These are phyloP conservation scores for Drosophila suzukii DNA, from an alignment of 1,140 invertebrate genomes.

Conservation along the genomic window DNA sequence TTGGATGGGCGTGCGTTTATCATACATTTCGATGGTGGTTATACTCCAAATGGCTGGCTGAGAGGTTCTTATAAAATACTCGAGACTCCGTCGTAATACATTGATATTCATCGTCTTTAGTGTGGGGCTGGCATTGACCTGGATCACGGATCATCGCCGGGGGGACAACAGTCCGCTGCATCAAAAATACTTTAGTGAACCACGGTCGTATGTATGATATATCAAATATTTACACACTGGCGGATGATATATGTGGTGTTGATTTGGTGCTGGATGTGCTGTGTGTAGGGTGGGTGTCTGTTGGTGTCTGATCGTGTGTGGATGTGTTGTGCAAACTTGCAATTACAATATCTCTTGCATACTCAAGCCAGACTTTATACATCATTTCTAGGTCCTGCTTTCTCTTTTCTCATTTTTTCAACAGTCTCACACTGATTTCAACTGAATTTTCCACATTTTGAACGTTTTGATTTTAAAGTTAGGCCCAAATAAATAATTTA, in stretches of 20 bases:
- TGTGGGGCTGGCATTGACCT: constrained; percentile 38
- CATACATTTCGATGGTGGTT: constrained; percentile 37
- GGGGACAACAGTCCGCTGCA: constrained; percentile 39
- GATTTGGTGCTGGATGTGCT: constrained; percentile 32
- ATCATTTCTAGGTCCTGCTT: constrained; percentile 19
- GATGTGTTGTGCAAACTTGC: constrained; percentile 60
- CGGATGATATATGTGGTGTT: constrained; percentile 15
- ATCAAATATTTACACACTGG: constrained; percentile 30
- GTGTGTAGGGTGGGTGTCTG: constrained; percentile 11
- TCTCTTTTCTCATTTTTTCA: constrained; percentile 33
- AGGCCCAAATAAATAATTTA: constrained; percentile 8
- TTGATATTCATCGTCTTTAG: constrained; percentile 62
- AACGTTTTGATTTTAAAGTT: constrained; percentile 42
- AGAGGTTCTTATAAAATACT: constrained; percentile 69
- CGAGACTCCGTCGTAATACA: constrained; percentile 77
- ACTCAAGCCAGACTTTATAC: constrained; percentile 64
- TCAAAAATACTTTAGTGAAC: constrained; percentile 73
- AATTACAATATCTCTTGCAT: constrained; percentile 72
- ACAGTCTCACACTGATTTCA: constrained; percentile 25
- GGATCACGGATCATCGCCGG: constrained; percentile 45
- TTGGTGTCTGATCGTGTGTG: constrained; percentile 29
- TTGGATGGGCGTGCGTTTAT: constrained; percentile 46
- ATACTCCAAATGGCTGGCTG: constrained; percentile 35
- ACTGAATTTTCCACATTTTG: constrained; percentile 55
- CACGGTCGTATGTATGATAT: constrained; percentile 55